phyloP scores from a whole-genome alignment of 2,888 invertebrate genomes.

The Trissolcus japonicus region DNA sequence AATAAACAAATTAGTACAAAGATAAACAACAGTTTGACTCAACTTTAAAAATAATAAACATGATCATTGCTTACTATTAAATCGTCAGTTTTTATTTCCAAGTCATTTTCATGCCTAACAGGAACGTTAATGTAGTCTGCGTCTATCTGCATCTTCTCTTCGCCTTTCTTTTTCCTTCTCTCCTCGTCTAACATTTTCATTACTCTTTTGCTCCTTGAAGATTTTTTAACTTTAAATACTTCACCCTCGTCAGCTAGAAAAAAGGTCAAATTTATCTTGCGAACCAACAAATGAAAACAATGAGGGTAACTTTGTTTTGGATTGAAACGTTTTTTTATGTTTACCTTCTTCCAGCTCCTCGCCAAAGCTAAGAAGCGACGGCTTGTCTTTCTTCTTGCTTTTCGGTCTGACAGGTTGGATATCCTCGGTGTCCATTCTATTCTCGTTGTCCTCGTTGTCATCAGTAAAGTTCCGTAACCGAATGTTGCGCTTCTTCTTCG shows the following conservation, averaged over 20 bases:
- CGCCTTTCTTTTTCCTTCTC: constrained; percentile 80
- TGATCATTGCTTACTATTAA: constrained; percentile 79
- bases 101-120: constrained; percentile 79
- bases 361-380: constrained; percentile 87
- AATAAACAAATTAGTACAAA: constrained; percentile 26
- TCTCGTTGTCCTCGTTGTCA: constrained; percentile 82
- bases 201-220: constrained; percentile 93
- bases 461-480: constrained; percentile 85
- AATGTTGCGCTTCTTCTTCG: constrained; percentile 91
- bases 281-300: no score
- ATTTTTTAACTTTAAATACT: constrained; percentile 96
- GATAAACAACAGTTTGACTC: not conserved
- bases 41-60: constrained; percentile 58
- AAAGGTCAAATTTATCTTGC: constrained; percentile 58
- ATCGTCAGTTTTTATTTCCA: constrained; percentile 84
- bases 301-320: not conserved
- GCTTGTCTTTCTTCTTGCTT: constrained; percentile 77
- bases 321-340: not conserved
- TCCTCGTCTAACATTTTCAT: constrained; percentile 90
- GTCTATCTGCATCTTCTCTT: constrained; percentile 76
- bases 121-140: constrained; percentile 73
- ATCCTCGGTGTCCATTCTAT: constrained; percentile 78
- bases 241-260: constrained; percentile 87
- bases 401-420: constrained; percentile 77
- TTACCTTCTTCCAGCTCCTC: constrained; percentile 77